Conservation (phyloP, 2,797 vertebrate species). For the Limnodromus scolopaceus region DNA sequence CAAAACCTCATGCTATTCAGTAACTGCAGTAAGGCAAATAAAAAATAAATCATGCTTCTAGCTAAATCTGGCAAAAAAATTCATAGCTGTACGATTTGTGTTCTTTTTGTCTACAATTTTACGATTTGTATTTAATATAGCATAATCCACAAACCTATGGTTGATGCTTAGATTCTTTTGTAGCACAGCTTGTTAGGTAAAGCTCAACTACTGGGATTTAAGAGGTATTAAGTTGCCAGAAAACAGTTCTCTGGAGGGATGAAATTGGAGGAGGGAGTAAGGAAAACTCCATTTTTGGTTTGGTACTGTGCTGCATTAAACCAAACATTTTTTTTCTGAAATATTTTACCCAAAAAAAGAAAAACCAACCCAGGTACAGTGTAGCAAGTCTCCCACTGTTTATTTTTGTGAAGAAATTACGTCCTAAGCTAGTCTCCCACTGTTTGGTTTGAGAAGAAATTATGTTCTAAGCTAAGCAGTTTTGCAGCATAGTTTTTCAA, state of each 20-base stretch:
- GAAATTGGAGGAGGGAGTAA: neutral
- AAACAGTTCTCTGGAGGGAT: neutral
- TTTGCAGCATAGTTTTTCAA: neutral
- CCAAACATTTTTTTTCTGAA: neutral
- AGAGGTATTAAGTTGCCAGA: neutral
- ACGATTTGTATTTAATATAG: neutral
- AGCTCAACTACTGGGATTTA: neutral
- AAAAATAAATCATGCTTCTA: neutral
- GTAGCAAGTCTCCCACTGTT: neutral
- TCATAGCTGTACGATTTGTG: neutral
- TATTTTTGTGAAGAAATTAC: neutral
- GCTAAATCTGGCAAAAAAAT: neutral
- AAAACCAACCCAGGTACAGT: neutral
- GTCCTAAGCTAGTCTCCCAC: neutral
- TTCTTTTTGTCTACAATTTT: neutral
- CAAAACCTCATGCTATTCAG: neutral
- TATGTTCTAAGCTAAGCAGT: neutral
- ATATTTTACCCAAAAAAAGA: neutral
- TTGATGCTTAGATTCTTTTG: neutral
- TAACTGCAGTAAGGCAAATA: neutral
- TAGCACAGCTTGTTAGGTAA: neutral
- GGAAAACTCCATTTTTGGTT: neutral
- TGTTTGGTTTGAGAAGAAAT: neutral
- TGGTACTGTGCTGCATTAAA: neutral
- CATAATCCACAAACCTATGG: neutral